Percentiles rank a stretch among this genome's conserved stretches.
phyloP scores from a whole-genome alignment of 2,888 invertebrate species.

The Allacma fusca region DNA sequence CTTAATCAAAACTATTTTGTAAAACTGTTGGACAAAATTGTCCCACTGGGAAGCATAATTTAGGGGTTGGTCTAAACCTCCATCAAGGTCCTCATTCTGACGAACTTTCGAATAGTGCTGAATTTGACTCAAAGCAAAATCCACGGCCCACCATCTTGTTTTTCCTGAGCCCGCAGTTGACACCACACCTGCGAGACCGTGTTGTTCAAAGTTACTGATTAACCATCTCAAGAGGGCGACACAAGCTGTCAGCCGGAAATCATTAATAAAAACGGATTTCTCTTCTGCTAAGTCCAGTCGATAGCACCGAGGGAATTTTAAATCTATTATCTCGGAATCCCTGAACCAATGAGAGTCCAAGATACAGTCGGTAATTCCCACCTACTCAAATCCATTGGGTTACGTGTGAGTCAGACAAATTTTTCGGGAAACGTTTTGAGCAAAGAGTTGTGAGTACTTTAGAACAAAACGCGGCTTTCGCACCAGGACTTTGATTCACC shows the following conservation, averaged over 20 bases:
- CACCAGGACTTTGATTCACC: slow-evolving; percentile 82
- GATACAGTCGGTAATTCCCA: too few species aligned
- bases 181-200: too few species aligned
- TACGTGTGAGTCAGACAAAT: too few species aligned
- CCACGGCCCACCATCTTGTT: slow-evolving; percentile 68
- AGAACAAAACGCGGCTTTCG: slow-evolving; percentile 81
- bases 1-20: slow-evolving; percentile 68
- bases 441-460: too few species aligned
- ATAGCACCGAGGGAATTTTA: slow-evolving; percentile 87
- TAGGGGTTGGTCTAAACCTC: slow-evolving; percentile 65
- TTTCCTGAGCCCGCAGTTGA: slow-evolving; percentile 54
- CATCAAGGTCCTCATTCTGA: slow-evolving; percentile 75
- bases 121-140: slow-evolving; percentile 76
- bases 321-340: slow-evolving; percentile 79
- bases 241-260: slow-evolving; percentile 89
- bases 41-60: slow-evolving; percentile 77
- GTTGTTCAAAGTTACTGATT: slow-evolving; percentile 64
- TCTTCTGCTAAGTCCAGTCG: slow-evolving; percentile 83
- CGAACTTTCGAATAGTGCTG: slow-evolving; percentile 70
- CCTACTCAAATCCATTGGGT: too few species aligned
- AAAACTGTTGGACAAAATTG: slow-evolving; percentile 78
- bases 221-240: slow-evolving; percentile 83
- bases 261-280: slow-evolving; percentile 82
- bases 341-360: slow-evolving; percentile 85
- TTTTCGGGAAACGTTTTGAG: too few species aligned